These are phyloP conservation scores for Thalassophryne amazonica DNA, from an alignment of 2,797 vertebrate species.

Conservation along the genomic window DNA sequence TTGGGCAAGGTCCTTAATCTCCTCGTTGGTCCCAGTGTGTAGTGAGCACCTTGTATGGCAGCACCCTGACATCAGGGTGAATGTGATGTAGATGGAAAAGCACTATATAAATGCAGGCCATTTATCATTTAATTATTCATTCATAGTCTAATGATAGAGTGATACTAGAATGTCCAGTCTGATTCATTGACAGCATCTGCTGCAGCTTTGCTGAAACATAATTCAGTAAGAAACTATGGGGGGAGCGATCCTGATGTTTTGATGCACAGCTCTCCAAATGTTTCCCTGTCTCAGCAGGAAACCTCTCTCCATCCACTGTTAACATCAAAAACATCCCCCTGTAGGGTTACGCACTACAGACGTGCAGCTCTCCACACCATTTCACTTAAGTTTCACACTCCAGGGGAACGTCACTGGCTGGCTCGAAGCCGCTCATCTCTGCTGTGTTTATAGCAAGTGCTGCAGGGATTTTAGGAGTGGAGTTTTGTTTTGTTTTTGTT, in stretches of 20 bases:
- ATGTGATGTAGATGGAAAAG: too few relatives aligned
- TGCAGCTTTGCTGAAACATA: neutral
- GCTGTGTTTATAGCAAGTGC: too few relatives aligned
- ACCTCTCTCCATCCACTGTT: constrained; percentile 11
- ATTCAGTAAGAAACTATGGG: constrained; percentile 32
- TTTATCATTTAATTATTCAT: constrained; percentile 37
- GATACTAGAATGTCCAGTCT: constrained; percentile 10
- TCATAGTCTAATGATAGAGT: constrained; percentile 17
- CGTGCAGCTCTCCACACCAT: neutral
- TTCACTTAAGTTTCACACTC: neutral
- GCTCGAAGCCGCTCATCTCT: too few relatives aligned
- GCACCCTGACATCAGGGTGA: too few relatives aligned
- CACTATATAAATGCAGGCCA: too few relatives aligned
- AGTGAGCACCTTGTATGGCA: too few relatives aligned
- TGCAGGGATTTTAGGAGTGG: too few relatives aligned
- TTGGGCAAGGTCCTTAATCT: too few relatives aligned
- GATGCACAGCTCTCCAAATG: constrained; percentile 14
- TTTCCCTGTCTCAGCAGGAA: constrained; percentile 24
- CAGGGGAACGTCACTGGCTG: neutral
- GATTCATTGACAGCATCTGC: constrained; percentile 20
- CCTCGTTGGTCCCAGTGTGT: too few relatives aligned
- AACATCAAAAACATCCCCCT: neutral
- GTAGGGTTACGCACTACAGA: neutral
- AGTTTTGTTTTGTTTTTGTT: too few relatives aligned
- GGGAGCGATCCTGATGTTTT: constrained; percentile 22